phyloP scores from a whole-genome alignment of 2,113 vertebrate species.

The Pygoscelis adeliae region DNA sequence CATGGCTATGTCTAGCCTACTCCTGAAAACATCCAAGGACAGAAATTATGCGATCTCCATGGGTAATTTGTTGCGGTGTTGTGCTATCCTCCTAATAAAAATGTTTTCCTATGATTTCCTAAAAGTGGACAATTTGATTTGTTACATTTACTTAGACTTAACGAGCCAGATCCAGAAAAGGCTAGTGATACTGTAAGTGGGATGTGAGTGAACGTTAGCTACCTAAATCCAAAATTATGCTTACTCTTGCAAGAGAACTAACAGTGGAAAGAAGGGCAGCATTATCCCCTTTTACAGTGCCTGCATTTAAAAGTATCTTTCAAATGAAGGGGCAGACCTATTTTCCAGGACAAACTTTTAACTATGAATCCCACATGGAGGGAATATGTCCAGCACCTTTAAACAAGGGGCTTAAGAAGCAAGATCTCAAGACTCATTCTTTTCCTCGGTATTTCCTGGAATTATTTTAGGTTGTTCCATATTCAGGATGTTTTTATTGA shows the following conservation, averaged over 20 bases:
- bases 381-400: not conserved
- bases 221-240: not conserved
- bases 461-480: not conserved
- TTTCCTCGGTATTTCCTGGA: not conserved
- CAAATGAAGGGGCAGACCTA: not conserved
- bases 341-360: not conserved
- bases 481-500: not conserved
- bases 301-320: not conserved
- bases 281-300: not conserved
- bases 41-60: rapidly evolving
- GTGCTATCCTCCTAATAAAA: not conserved
- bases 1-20: not conserved
- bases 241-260: not conserved
- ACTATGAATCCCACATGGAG: not conserved
- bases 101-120: not conserved
- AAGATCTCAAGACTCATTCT: not conserved
- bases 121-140: not conserved
- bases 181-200: not conserved
- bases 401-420: not conserved
- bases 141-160: not conserved
- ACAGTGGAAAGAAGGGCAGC: not conserved
- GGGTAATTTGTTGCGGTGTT: not conserved
- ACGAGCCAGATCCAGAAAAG: not conserved
- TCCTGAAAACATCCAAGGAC: not conserved
- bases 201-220: not conserved